These are phyloP conservation scores for Drosophila cognata DNA, from an alignment of 2,888 invertebrate species.

Conservation along the genomic window DNA sequence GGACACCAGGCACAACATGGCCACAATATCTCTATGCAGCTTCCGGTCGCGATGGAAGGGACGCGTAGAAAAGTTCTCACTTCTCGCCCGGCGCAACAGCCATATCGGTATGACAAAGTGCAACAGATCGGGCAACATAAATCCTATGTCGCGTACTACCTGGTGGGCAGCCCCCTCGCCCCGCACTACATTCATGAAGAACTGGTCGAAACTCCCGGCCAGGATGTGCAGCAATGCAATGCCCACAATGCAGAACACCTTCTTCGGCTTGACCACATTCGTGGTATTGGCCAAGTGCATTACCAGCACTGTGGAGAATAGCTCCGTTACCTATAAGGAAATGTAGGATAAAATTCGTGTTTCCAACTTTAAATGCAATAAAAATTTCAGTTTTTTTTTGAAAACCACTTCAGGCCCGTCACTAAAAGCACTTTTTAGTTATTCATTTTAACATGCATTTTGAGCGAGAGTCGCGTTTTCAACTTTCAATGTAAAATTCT, in stretches of 20 bases:
- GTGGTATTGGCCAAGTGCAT: constrained; percentile 87
- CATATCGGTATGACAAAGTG: constrained; percentile 87
- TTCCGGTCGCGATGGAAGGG: constrained; percentile 84
- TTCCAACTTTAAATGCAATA: neutral
- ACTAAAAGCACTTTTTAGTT: neutral
- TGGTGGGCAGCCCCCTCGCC: constrained; percentile 89
- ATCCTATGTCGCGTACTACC: constrained; percentile 88
- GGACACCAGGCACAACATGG: constrained; percentile 84
- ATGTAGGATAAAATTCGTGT: neutral
- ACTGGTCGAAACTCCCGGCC: constrained; percentile 89
- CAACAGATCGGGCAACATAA: constrained; percentile 89
- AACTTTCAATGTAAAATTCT: neutral
- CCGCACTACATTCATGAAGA: constrained; percentile 87
- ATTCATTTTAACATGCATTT: neutral
- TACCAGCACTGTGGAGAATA: constrained; percentile 87
- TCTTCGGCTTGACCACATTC: constrained; percentile 86
- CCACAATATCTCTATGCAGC: constrained; percentile 83
- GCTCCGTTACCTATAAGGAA: constrained; percentile 86
- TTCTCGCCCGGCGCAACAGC: constrained; percentile 84
- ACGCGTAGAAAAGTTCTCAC: constrained; percentile 82
- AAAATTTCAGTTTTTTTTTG: neutral
- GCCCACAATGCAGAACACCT: constrained; percentile 87
- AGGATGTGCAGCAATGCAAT: constrained; percentile 88
- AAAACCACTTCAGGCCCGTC: neutral
- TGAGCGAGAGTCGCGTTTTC: neutral